phyloP scores from a whole-genome alignment of 1,140 invertebrate genomes.

The Aphaenogaster rudis region DNA sequence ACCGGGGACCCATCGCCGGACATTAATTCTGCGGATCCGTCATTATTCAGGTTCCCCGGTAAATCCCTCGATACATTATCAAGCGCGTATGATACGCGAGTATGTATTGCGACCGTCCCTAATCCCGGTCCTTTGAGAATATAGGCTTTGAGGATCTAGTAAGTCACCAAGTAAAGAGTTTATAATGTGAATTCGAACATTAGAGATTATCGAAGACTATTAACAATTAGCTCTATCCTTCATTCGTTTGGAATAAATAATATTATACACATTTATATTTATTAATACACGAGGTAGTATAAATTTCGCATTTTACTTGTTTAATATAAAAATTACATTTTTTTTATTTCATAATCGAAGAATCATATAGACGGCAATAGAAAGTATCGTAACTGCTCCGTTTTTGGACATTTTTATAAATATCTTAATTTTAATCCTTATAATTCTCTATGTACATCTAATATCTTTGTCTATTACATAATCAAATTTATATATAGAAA shows the following conservation, averaged over 20 bases:
- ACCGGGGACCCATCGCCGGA: not conserved
- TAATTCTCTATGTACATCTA: not conserved
- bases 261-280: not conserved
- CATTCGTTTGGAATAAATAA: not conserved
- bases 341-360: not conserved
- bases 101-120: not conserved
- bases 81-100: not conserved
- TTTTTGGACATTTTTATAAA: not conserved
- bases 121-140: slow-evolving; percentile 19
- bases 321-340: not conserved
- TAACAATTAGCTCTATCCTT: not conserved
- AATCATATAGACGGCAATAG: not conserved
- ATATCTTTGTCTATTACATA: not conserved
- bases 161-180: slow-evolving; percentile 25
- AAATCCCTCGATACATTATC: slow-evolving; percentile 44
- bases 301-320: not conserved
- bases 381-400: not conserved
- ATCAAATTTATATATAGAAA: not conserved
- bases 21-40: slow-evolving; percentile 32
- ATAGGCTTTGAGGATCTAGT: not conserved
- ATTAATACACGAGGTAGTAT: not conserved
- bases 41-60: slow-evolving; percentile 37
- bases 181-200: not conserved
- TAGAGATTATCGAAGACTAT: not conserved
- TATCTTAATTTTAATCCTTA: not conserved